Percentiles rank a stretch among this genome's conserved stretches.
These are phyloP conservation scores for Tupaia chinensis DNA, from an alignment of 2,113 vertebrate species.

Conservation along the genomic window DNA sequence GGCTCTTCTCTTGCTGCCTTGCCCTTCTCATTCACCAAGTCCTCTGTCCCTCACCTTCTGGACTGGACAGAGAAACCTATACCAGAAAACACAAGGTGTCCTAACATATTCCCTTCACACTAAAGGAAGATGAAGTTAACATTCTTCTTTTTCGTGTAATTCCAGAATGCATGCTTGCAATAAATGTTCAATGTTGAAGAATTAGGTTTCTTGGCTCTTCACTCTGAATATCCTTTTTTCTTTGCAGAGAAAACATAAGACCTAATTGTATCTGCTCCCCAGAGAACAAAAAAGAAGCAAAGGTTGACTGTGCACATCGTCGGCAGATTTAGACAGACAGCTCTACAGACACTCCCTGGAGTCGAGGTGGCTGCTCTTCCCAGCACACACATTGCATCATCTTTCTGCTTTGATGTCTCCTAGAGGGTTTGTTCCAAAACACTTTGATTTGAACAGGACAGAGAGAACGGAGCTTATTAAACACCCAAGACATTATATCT, in stretches of 20 bases:
- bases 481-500: neutral
- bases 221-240: neutral
- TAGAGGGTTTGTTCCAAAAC: neutral
- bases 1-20: neutral
- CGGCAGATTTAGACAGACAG: neutral
- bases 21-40: too few species aligned
- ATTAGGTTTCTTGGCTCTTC: neutral
- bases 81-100: neutral
- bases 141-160: neutral
- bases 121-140: neutral
- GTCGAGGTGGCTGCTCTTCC: neutral
- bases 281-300: neutral
- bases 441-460: neutral
- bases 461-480: neutral
- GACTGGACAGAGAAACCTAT: neutral
- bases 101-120: neutral
- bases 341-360: neutral
- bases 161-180: neutral
- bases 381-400: fast-evolving
- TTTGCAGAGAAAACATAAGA: neutral
- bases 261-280: neutral
- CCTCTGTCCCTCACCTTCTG: neutral
- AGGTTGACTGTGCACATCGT: fast-evolving
- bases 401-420: neutral
- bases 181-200: neutral